These are phyloP conservation scores for Neoaliturus tenellus DNA, from an alignment of 2,888 invertebrate species.

Conservation along the genomic window DNA sequence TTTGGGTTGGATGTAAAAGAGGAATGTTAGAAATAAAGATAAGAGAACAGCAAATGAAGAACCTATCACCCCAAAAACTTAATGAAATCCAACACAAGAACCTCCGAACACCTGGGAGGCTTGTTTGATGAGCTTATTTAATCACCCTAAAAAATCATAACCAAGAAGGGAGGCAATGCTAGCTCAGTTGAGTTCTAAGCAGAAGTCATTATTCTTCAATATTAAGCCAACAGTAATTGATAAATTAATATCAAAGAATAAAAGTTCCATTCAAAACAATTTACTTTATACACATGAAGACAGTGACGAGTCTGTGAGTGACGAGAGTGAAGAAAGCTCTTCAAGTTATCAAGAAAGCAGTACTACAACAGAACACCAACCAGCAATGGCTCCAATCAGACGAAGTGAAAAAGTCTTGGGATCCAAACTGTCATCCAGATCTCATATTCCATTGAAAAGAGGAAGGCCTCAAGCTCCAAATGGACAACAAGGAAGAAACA, in stretches of 20 bases:
- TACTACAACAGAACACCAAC: not conserved
- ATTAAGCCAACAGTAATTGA: conserved; percentile 63
- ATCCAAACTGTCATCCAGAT: conserved; percentile 10
- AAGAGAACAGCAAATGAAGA: conserved; percentile 9
- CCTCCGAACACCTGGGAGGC: conserved; percentile 2
- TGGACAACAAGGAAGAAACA: not conserved
- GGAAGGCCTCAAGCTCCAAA: not conserved
- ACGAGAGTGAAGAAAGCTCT: conserved; percentile 48
- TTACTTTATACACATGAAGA: conserved; percentile 32
- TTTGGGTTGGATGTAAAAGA: not conserved
- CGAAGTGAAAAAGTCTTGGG: conserved; percentile 26
- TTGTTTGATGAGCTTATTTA: not conserved
- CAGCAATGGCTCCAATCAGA: conserved; percentile 28
- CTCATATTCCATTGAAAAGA: not conserved
- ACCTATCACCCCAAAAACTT: not conserved
- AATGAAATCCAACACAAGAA: not conserved
- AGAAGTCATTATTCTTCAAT: conserved; percentile 56
- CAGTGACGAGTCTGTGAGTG: conserved; percentile 26
- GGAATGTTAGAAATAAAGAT: not conserved
- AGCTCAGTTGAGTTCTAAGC: conserved; percentile 56
- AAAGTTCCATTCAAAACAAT: conserved; percentile 59
- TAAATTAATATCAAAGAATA: conserved; percentile 62
- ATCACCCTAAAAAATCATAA: conserved; percentile 24
- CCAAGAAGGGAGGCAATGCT: conserved; percentile 55
- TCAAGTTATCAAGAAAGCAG: conserved; percentile 26